These are phyloP conservation scores for Zalophus californianus DNA, from an alignment of 2,797 vertebrate genomes.

Conservation along the genomic window DNA sequence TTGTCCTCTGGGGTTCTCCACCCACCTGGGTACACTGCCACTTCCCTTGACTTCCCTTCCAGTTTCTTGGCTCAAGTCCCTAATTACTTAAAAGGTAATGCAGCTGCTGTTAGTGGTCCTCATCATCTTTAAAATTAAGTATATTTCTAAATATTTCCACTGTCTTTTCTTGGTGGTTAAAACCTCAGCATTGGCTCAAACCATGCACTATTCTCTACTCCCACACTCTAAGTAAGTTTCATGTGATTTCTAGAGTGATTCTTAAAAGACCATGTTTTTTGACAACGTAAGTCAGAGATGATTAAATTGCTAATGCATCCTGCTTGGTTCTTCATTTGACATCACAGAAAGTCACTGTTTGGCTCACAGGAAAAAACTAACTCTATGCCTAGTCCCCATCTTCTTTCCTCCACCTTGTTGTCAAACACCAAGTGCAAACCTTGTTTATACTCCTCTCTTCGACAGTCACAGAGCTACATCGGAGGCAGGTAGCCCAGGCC, in stretches of 20 bases:
- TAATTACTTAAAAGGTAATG: conserved; percentile 58
- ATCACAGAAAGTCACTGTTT: neutral
- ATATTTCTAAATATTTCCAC: conserved; percentile 1
- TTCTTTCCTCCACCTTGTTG: neutral
- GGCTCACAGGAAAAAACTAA: neutral
- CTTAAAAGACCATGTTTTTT: neutral
- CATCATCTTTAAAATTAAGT: conserved; percentile 49
- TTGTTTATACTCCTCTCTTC: neutral
- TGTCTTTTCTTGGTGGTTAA: neutral
- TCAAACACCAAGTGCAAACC: neutral
- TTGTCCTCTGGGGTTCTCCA: neutral
- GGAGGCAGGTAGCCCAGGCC: neutral
- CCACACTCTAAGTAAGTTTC: neutral
- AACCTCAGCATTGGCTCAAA: neutral
- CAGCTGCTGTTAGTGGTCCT: neutral
- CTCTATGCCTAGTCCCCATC: neutral
- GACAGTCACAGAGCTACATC: neutral
- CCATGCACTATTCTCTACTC: neutral
- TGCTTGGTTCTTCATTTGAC: neutral
- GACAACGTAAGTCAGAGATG: neutral
- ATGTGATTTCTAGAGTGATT: neutral
- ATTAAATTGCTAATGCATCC: neutral
- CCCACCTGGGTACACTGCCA: neutral
- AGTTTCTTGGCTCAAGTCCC: conserved; percentile 44
- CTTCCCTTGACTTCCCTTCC: conserved; percentile 37